A percentile compares a stretch with the other conserved stretches of the same genome.
Conservation (phyloP, 1,140 invertebrate genomes). For the Metopolophium dirhodum region DNA sequence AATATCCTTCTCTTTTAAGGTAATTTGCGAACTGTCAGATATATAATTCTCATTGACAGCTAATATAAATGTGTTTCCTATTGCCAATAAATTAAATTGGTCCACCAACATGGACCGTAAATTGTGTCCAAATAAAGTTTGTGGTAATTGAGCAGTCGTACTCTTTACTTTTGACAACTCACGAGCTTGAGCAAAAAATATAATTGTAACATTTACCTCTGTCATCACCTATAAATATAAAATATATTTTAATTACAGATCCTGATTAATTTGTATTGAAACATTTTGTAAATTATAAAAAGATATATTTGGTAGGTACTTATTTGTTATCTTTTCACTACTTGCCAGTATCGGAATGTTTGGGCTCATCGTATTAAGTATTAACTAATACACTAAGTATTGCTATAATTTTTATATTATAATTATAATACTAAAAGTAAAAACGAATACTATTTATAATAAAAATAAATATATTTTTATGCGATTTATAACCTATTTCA, state of each 20-base stretch:
- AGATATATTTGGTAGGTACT: background rate
- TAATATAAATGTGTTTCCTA: constrained; percentile 75
- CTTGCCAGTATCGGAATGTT: background rate
- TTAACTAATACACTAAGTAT: background rate
- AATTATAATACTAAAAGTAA: no score
- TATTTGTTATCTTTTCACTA: background rate
- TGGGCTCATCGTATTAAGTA: background rate
- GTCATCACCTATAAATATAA: constrained; percentile 56
- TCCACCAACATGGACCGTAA: constrained; percentile 69
- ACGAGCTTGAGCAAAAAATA: constrained; percentile 88
- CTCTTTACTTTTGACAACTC: constrained; percentile 75
- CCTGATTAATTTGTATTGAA: background rate
- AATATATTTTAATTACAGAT: background rate
- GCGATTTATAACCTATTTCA: no score
- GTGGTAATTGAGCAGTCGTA: constrained; percentile 65
- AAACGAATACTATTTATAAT: no score
- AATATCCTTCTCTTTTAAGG: constrained; percentile 59
- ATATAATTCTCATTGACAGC: constrained; percentile 83
- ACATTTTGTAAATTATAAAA: background rate
- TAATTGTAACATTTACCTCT: constrained; percentile 67
- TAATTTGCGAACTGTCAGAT: constrained; percentile 59
- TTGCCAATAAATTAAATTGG: constrained; percentile 71
- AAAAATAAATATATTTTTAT: no score
- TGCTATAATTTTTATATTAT: background rate
- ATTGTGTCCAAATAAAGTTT: constrained; percentile 65